Conservation (phyloP, 2,797 vertebrate species). For the Ataeniobius toweri region DNA sequence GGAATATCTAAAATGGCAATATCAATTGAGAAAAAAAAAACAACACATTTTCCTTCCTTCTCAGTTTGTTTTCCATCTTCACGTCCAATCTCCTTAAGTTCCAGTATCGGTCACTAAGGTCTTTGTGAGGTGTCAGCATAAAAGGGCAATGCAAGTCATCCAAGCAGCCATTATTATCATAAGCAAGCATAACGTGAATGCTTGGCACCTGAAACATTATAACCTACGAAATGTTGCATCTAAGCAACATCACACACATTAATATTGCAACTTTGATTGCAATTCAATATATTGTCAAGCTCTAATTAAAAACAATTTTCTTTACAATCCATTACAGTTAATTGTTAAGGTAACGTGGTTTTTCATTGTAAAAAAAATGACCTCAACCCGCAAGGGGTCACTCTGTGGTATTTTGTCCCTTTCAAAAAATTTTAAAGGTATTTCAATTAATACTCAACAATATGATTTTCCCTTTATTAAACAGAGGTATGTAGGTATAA, state of each 20-base stretch:
- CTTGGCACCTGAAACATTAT: background rate
- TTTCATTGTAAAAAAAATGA: background rate
- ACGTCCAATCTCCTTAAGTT: background rate
- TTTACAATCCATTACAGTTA: too few relatives aligned
- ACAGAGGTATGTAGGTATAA: background rate
- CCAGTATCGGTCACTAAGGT: background rate
- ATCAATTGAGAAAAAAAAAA: background rate
- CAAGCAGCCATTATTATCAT: background rate
- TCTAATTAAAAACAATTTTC: background rate
- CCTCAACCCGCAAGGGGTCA: background rate
- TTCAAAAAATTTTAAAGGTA: background rate
- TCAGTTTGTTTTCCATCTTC: background rate
- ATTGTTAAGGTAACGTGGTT: background rate
- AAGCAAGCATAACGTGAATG: background rate
- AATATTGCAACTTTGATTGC: background rate
- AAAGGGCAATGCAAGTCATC: background rate
- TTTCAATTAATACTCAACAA: background rate
- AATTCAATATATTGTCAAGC: background rate
- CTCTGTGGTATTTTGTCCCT: background rate
- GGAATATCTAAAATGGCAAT: background rate
- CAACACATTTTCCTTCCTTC: background rate
- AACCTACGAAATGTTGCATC: background rate
- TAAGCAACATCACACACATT: background rate
- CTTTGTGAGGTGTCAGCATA: background rate
- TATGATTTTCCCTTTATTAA: background rate